phyloP scores from a whole-genome alignment of 1,140 invertebrate genomes.

The Harpegnathos saltator region DNA sequence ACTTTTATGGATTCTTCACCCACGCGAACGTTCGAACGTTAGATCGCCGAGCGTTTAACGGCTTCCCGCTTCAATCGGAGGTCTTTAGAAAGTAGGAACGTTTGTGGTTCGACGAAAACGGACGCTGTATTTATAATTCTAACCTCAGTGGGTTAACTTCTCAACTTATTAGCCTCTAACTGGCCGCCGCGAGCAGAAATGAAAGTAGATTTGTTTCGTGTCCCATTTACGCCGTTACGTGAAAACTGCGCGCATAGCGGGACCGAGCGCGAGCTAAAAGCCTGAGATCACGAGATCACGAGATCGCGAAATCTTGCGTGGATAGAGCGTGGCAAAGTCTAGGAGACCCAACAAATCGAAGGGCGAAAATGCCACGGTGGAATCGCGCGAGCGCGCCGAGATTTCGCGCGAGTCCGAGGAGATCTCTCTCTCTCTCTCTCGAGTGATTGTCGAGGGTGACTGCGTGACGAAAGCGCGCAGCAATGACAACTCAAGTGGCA shows the following conservation, averaged over 20 bases:
- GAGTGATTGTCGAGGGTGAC: too few relatives aligned
- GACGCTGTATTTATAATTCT: not conserved
- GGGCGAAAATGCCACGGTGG: too few relatives aligned
- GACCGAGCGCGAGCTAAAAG: not conserved
- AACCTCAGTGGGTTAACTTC: constrained; percentile 45
- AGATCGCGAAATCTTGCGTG: not conserved
- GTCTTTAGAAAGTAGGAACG: not conserved
- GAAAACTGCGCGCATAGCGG: constrained; percentile 30
- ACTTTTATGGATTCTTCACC: not conserved
- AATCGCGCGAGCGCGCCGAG: too few relatives aligned
- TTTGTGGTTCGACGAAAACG: not conserved
- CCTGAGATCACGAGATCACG: not conserved
- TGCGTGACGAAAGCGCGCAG: too few relatives aligned
- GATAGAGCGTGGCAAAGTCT: too few relatives aligned
- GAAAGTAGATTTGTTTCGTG: constrained; percentile 60
- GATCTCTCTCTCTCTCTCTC: too few relatives aligned
- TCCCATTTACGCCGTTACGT: constrained; percentile 36
- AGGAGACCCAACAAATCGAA: too few relatives aligned
- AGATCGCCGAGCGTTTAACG: not conserved
- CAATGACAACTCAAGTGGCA: too few relatives aligned
- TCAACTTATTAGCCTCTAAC: constrained; percentile 56
- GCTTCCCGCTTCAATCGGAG: not conserved
- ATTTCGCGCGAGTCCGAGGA: too few relatives aligned
- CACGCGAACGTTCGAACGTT: not conserved
- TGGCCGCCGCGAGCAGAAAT: constrained; percentile 56